Conservation (phyloP, 2,797 vertebrate species). For the Anabacerthia variegaticeps region DNA sequence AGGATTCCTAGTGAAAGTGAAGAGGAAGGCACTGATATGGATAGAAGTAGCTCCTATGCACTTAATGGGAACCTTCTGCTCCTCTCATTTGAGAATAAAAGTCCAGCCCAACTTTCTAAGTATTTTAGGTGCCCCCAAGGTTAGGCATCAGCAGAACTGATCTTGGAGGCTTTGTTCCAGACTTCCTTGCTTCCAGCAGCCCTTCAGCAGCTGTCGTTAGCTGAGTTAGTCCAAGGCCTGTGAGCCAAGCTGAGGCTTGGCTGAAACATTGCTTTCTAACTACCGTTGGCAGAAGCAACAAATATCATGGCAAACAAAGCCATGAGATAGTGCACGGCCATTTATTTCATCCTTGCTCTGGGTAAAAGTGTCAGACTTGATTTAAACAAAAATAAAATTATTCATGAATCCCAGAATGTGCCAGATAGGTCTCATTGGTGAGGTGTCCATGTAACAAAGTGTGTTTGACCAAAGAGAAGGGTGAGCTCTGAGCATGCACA, state of each 20-base stretch:
- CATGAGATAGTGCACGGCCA: neutral
- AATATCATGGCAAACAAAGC: neutral
- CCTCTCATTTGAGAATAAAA: neutral
- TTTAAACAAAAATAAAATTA: neutral
- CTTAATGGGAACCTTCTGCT: neutral
- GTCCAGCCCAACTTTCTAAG: neutral
- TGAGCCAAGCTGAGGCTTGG: neutral
- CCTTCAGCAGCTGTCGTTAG: rapidly evolving
- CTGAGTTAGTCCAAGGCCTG: neutral
- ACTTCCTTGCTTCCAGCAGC: neutral
- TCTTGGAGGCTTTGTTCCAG: neutral
- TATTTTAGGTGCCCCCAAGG: neutral
- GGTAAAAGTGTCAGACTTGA: neutral
- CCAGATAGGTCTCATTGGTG: neutral
- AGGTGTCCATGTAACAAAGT: neutral
- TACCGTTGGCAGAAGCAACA: neutral
- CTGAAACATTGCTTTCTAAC: neutral
- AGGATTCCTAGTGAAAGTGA: neutral
- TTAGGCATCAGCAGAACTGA: neutral
- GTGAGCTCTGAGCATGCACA: neutral
- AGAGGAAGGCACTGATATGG: neutral
- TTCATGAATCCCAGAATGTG: neutral
- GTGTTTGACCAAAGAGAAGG: neutral
- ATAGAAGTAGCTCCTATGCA: neutral
- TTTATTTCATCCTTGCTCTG: neutral